Percentiles rank a stretch among this genome's conserved stretches.
Conservation (phyloP, 2,888 invertebrate genomes). For the Julus scandinavius region DNA sequence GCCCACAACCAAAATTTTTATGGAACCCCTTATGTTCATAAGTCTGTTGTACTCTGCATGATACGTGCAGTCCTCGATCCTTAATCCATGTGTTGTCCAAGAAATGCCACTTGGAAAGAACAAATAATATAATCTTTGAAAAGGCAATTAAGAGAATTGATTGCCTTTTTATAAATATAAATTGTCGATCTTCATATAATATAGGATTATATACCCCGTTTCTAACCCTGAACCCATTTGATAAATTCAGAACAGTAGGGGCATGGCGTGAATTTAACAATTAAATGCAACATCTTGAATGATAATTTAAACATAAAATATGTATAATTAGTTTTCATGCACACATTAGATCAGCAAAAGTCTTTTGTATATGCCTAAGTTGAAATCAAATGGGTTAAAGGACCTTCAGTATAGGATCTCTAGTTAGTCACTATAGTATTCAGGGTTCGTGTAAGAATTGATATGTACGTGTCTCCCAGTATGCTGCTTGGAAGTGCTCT, state of each 20-base stretch:
- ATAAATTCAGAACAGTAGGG: not conserved
- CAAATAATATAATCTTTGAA: not conserved
- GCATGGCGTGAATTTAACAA: not conserved
- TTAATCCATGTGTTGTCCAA: not conserved
- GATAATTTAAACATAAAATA: constrained; percentile 64
- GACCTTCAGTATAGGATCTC: no score
- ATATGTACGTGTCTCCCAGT: constrained; percentile 61
- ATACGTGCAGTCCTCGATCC: not conserved
- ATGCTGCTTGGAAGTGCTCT: constrained; percentile 67
- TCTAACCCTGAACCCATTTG: not conserved
- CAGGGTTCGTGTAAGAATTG: constrained; percentile 52
- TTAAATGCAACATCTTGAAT: not conserved
- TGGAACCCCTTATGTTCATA: not conserved
- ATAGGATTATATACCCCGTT: not conserved
- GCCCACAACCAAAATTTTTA: no score
- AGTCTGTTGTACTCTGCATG: not conserved
- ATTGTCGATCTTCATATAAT: not conserved
- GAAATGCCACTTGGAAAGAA: not conserved
- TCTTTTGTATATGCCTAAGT: no score
- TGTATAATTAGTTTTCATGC: no score
- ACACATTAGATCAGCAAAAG: no score
- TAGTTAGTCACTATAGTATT: no score
- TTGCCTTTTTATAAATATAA: not conserved
- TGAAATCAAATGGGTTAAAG: no score
- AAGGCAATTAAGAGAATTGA: not conserved